Conservation (phyloP, 2,113 vertebrate species). For the Nanorana parkeri region DNA sequence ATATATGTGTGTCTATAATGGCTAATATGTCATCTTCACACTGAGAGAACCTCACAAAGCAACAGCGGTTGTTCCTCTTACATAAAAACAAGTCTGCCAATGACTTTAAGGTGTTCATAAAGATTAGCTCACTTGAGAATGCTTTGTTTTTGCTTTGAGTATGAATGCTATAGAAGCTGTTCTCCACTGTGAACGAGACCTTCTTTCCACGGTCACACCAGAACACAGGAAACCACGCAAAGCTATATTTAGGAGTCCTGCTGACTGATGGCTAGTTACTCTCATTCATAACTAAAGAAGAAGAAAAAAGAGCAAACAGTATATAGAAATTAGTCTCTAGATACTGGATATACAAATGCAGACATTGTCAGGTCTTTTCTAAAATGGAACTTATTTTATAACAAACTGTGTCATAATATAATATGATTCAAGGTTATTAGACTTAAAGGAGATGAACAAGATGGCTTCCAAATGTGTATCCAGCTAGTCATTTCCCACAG, state of each 20-base stretch:
- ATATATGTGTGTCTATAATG: neutral
- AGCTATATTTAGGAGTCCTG: neutral
- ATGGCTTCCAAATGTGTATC: too few relatives aligned
- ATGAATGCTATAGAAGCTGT: neutral
- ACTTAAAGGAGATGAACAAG: too few relatives aligned
- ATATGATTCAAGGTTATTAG: too few relatives aligned
- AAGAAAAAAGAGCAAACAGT: too few relatives aligned
- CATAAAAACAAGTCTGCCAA: constrained; percentile 1
- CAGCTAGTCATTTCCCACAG: too few relatives aligned
- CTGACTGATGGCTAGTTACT: too few relatives aligned
- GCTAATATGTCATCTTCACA: constrained; percentile 34
- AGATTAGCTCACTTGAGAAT: neutral
- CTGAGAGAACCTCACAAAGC: constrained; percentile 12
- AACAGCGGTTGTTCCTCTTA: neutral
- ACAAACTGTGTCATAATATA: too few relatives aligned
- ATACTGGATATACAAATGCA: too few relatives aligned
- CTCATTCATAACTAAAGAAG: too few relatives aligned
- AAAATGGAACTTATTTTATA: too few relatives aligned
- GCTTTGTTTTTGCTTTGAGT: constrained; percentile 9
- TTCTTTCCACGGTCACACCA: neutral
- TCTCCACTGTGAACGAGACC: neutral
- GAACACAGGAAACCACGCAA: neutral
- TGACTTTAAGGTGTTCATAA: neutral
- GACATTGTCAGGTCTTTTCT: too few relatives aligned
- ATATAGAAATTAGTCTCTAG: too few relatives aligned